A percentile compares a stretch with the other conserved stretches of the same genome.
These are phyloP conservation scores for Myripristis murdjan DNA, from an alignment of 2,797 vertebrate genomes.

Conservation along the genomic window DNA sequence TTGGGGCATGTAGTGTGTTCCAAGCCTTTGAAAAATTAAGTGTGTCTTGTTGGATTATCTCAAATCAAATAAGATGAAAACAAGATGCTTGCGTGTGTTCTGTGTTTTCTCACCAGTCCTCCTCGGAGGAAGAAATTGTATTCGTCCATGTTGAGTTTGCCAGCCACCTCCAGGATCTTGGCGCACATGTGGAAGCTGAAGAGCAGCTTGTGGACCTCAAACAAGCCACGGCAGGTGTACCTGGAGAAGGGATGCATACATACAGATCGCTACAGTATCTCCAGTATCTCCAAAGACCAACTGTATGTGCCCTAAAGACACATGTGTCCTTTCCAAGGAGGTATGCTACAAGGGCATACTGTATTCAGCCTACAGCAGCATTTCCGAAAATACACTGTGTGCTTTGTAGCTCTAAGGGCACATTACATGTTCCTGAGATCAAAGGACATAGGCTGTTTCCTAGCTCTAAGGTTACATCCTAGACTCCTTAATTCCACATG, in stretches of 20 bases:
- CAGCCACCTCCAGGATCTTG: constrained; percentile 90
- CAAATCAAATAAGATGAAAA: constrained; percentile 1
- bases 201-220: constrained; percentile 92
- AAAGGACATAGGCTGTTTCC: background rate
- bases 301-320: background rate
- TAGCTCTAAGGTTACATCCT: background rate
- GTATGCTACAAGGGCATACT: no score
- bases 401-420: background rate
- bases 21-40: constrained; percentile 13
- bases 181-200: constrained; percentile 94
- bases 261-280: background rate
- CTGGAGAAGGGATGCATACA: constrained; percentile 67
- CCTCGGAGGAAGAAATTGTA: constrained; percentile 93
- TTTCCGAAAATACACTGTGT: background rate
- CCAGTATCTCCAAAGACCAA: background rate
- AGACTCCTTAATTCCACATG: background rate
- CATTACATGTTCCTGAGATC: background rate
- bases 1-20: background rate
- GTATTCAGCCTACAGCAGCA: no score
- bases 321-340: no score
- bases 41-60: background rate
- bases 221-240: constrained; percentile 91
- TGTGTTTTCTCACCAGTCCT: constrained; percentile 87
- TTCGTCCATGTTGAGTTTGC: constrained; percentile 91
- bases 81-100: constrained; percentile 5